Conservation (phyloP, 2,888 invertebrate genomes). For the Barypeithes pellucidus region DNA sequence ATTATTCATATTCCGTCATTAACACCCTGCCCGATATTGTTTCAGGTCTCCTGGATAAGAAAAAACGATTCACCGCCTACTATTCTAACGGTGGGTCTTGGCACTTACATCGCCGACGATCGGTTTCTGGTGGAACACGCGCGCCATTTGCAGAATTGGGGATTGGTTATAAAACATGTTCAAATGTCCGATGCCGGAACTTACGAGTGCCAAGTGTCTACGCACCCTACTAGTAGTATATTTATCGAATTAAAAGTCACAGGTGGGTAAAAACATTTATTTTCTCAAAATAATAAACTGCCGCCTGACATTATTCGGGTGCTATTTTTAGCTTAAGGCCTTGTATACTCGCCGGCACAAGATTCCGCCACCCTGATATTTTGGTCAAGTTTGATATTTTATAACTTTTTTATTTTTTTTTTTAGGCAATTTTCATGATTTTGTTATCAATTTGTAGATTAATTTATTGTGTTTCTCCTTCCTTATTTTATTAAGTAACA, state of each 20-base stretch:
- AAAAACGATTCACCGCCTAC: conserved; percentile 75
- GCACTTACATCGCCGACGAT: conserved; percentile 79
- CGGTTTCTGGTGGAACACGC: conserved; percentile 78
- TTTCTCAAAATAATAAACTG: neutral
- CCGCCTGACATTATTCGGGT: too few species aligned
- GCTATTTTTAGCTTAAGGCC: too few species aligned
- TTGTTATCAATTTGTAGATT: too few species aligned
- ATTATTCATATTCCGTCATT: conserved; percentile 42
- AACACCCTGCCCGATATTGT: conserved; percentile 48
- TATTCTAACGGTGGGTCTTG: conserved; percentile 78
- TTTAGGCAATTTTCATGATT: too few species aligned
- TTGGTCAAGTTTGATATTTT: too few species aligned
- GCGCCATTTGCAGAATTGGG: conserved; percentile 78
- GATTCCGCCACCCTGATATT: too few species aligned
- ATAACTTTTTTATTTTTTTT: too few species aligned
- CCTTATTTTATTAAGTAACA: too few species aligned
- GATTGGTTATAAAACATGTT: conserved; percentile 79
- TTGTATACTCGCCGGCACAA: too few species aligned
- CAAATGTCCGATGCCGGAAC: conserved; percentile 80
- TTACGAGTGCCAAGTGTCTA: conserved; percentile 87
- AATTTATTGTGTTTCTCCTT: too few species aligned
- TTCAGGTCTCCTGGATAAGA: conserved; percentile 80
- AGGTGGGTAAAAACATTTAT: conserved; percentile 71
- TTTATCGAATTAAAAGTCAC: conserved; percentile 82
- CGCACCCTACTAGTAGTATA: conserved; percentile 84